These are phyloP conservation scores for Sycobia sp. DNA, from an alignment of 1,140 invertebrate genomes.

Conservation along the genomic window DNA sequence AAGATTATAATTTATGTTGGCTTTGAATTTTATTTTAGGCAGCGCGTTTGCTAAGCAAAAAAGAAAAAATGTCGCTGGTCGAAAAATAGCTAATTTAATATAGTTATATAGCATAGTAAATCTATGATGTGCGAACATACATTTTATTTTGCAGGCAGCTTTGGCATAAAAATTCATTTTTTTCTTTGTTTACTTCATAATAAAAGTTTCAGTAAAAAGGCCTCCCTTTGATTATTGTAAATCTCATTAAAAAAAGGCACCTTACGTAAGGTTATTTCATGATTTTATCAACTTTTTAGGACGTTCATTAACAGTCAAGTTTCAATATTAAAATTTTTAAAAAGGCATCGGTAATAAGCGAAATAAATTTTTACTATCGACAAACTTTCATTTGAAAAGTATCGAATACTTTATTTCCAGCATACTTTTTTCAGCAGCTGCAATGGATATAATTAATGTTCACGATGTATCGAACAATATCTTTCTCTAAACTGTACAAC, in stretches of 20 bases:
- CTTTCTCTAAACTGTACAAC: conserved; percentile 29
- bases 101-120: conserved; percentile 22
- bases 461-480: conserved; percentile 11
- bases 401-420: conserved; percentile 17
- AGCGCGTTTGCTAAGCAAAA: conserved; percentile 25
- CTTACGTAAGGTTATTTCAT: conserved; percentile 25
- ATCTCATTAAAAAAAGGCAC: conserved; percentile 30
- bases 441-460: conserved; percentile 14
- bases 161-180: conserved; percentile 28
- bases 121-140: conserved; percentile 14
- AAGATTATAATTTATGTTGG: conserved; percentile 19
- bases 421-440: conserved; percentile 14
- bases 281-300: conserved; percentile 23
- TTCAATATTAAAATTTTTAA: conserved; percentile 24
- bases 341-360: conserved; percentile 28
- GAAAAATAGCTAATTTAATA: conserved; percentile 27
- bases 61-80: conserved; percentile 18
- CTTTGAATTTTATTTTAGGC: conserved; percentile 14
- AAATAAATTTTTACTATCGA: conserved; percentile 27
- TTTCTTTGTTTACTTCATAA: neutral
- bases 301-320: conserved; percentile 10
- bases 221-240: conserved; percentile 15
- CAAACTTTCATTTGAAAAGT: neutral
- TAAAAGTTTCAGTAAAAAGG: conserved; percentile 27
- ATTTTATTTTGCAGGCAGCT: conserved; percentile 15